Conservation (phyloP, 2,888 invertebrate species). For the Baccha elongata region DNA sequence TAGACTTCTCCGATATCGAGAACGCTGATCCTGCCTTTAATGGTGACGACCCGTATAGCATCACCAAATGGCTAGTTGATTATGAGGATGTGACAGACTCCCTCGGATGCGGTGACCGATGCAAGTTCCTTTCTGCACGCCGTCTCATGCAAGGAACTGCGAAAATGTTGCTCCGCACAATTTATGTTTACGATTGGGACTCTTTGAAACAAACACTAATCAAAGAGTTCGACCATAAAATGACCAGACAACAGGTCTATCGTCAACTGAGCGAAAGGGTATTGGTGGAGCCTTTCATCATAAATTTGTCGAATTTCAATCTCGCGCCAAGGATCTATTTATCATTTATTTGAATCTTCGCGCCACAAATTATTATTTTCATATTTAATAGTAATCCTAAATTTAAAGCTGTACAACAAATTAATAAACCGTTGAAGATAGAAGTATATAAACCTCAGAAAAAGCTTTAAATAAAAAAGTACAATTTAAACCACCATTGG, state of each 20-base stretch:
- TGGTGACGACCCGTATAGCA: background rate
- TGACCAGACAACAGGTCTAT: background rate
- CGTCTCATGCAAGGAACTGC: conserved; percentile 9
- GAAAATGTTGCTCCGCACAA: background rate
- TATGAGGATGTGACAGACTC: conserved; percentile 6
- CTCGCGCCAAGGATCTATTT: too few species aligned
- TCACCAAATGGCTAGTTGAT: background rate
- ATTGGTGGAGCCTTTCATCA: too few species aligned
- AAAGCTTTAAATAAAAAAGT: too few species aligned
- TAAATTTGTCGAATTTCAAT: too few species aligned
- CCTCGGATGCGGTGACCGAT: background rate
- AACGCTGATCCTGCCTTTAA: background rate
- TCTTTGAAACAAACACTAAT: background rate
- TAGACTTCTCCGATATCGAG: conserved; percentile 4
- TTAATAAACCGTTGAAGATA: too few species aligned
- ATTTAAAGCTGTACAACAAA: too few species aligned
- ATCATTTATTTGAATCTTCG: too few species aligned
- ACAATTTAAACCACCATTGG: too few species aligned
- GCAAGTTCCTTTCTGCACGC: background rate
- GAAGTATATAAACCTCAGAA: too few species aligned
- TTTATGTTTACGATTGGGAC: conserved; percentile 4
- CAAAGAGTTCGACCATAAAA: background rate
- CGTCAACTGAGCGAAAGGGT: background rate
- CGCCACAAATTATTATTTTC: too few species aligned
- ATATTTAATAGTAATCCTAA: too few species aligned